A percentile compares a stretch with the other conserved stretches of the same genome.
phyloP scores from a whole-genome alignment of 2,797 vertebrate species.

The Sebastes goodei region DNA sequence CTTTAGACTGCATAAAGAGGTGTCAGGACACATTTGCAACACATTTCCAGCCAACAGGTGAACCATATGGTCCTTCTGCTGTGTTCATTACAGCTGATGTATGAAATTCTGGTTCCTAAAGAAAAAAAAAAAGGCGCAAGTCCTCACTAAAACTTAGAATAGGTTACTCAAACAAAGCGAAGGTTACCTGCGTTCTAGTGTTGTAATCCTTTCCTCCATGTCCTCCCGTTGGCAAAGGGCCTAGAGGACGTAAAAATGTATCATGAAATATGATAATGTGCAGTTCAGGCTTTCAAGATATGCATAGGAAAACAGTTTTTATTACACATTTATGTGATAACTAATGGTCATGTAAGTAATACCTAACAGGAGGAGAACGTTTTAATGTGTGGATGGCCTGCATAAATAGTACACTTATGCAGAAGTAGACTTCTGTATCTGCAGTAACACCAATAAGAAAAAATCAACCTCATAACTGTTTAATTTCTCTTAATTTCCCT shows the following conservation, averaged over 20 bases:
- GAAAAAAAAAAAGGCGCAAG: neutral
- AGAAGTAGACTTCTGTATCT: neutral
- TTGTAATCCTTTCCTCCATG: slow-evolving; percentile 95
- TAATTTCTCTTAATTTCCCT: neutral
- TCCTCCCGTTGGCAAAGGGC: slow-evolving; percentile 93
- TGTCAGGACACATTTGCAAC: slow-evolving; percentile 24
- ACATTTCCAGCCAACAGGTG: slow-evolving; percentile 39
- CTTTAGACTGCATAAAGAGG: slow-evolving; percentile 12
- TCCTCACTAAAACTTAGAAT: neutral
- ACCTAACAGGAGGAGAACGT: neutral
- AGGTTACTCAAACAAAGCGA: neutral
- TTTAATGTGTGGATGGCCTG: neutral
- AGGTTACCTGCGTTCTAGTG: slow-evolving; percentile 88
- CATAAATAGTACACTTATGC: no score
- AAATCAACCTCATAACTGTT: neutral
- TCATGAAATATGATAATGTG: slow-evolving; percentile 5
- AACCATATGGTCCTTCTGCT: slow-evolving; percentile 44
- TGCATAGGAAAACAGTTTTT: neutral
- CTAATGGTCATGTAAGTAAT: neutral
- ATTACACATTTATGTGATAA: neutral
- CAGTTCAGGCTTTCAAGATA: neutral
- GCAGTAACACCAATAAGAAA: neutral
- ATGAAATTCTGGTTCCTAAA: neutral
- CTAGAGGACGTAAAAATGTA: slow-evolving; percentile 66
- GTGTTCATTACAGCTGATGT: neutral